A percentile compares a stretch with the other conserved stretches of the same genome.
These are phyloP conservation scores for Oscheius sp. DNA, from an alignment of 2,888 invertebrate genomes.

Conservation along the genomic window DNA sequence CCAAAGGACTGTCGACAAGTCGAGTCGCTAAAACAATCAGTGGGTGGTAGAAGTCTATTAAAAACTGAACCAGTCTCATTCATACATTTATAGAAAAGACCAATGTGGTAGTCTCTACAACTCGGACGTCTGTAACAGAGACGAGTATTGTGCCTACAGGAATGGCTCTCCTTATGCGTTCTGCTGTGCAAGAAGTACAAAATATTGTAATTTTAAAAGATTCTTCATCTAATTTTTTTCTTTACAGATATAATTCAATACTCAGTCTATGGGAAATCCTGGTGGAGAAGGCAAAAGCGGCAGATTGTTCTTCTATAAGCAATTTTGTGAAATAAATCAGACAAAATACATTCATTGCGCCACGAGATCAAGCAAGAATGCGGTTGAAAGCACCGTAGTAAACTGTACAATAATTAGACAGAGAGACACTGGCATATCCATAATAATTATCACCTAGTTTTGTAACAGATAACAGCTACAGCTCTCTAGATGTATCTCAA, in stretches of 20 bases:
- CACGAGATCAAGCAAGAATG: slow-evolving; percentile 24
- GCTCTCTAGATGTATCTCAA: slow-evolving; percentile 4
- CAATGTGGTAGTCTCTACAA: slow-evolving; percentile 27
- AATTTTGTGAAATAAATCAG: background rate
- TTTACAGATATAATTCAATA: slow-evolving; percentile 27
- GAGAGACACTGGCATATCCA: slow-evolving; percentile 1
- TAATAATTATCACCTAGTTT: slow-evolving; percentile 12
- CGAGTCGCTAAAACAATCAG: slow-evolving; percentile 15
- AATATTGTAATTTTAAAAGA: background rate
- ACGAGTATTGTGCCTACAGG: slow-evolving; percentile 32
- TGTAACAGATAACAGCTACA: slow-evolving; percentile 5
- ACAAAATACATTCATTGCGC: slow-evolving; percentile 16
- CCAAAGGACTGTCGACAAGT: slow-evolving; percentile 17
- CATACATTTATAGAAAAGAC: slow-evolving; percentile 19
- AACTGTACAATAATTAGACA: slow-evolving; percentile 11
- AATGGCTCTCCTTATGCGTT: slow-evolving; percentile 28
- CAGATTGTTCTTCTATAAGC: background rate
- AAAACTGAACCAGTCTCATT: background rate
- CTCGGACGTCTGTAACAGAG: slow-evolving; percentile 30
- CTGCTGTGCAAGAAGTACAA: slow-evolving; percentile 24
- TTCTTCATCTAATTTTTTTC: background rate
- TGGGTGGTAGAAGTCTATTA: slow-evolving; percentile 2
- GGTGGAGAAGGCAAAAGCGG: slow-evolving; percentile 2
- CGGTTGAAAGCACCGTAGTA: slow-evolving; percentile 24
- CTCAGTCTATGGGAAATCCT: slow-evolving; percentile 20